Base-by-base conservation (phyloP, 2,113 vertebrate genomes). In the Neogobius melanostomus region DNA sequence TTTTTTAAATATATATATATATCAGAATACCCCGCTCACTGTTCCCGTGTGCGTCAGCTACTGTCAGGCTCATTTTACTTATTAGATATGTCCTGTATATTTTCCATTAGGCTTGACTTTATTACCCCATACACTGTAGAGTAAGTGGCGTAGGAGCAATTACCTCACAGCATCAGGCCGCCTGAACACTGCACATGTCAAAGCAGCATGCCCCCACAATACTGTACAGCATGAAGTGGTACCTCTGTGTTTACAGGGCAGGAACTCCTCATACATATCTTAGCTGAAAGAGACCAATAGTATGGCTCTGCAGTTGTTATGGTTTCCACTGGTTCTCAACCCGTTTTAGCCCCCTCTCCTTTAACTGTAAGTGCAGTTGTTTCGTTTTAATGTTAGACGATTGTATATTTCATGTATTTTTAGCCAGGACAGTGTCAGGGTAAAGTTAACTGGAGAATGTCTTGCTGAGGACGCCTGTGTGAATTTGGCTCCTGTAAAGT, bases 1-100 rank as follows among this genome's bases (percentile, higher is more conserved):
- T 56, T 68, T 36, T 36, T 36, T 36, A 2, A 36, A 36, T 36
- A 36, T 36, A 36, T 36, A 36, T 36, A 36, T 74, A 70, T 82
- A 84, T 85, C 73, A 85, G 69, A 73, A 64, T 54, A 64, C 64
- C 62, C 44, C 46, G 21, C 7, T 64, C 68, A 3, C 15, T 8
- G 16, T 72, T 17, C 54, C 7, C 49, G 46, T 57, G 0, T 7
- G 74, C 28, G 56, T 7, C 52, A 66, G 54, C 51, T 67, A 16
- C 15, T 44, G 48, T 64, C 64, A 83, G 75, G 42, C 63, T 5
- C 75, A 67, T 72, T 79, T 61, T 15, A 72, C 63, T 44, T 50
- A 62, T 64, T 21, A 76, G 28, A 68, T 68, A 43, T 47, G 48
- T 57, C 28, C 44, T 63, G 63, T 45, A 8, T 61, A 65, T 16